Evolutionary conservation across 2,797 vertebrate species (phyloP), one percentile per base, ranked within the genome.

Genomic region (Syncerus caffer): DNA sequence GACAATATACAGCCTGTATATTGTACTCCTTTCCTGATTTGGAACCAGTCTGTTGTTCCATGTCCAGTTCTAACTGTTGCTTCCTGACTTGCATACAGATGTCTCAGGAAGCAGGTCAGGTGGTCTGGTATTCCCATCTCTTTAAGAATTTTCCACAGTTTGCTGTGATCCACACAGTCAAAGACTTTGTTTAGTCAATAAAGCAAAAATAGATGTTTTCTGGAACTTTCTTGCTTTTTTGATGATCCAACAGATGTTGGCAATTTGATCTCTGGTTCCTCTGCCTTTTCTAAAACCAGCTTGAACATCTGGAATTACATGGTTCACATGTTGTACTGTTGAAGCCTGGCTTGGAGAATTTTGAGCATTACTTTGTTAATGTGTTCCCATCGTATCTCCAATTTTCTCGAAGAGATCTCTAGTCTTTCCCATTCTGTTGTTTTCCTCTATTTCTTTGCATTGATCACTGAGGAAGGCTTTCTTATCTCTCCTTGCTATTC

Each of bases 371-470:
- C 15, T n/a, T 64, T 29, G 10, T 25, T 64, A 64, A 62, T 3
- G 0, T n/a, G 31, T 15, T 29, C 27, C 58, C 27, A 2, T 60
- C 0, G 0, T 29, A 29, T 29, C 12, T 60, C 58, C 60, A 14
- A 29, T 29, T 29, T 60, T 60, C 58, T 29, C 29, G 13, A 60
- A 60, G 27, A 29, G 58, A 3, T 60, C 12, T 23, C 8, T 23
- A 57, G 9, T 57, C 55, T 60, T 60, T 29, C 58, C 58, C 12
- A 29, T 29, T 60, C 58, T 3, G 2, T 60, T 29, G 0, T 60
- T 60, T 60, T 60, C 58, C 58, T 29, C 58, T 60, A 13, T 60
- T 29, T 60, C 58, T 60, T 60, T 60, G 58, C 27, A 29, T 7
- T 60, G 27, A 29, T 60, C 13, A 1, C 55, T 57, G 3, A 57